A percentile compares a stretch with the other conserved stretches of the same genome.
phyloP scores from a whole-genome alignment of 2,113 vertebrate species.

The Scytalopus superciliaris region DNA sequence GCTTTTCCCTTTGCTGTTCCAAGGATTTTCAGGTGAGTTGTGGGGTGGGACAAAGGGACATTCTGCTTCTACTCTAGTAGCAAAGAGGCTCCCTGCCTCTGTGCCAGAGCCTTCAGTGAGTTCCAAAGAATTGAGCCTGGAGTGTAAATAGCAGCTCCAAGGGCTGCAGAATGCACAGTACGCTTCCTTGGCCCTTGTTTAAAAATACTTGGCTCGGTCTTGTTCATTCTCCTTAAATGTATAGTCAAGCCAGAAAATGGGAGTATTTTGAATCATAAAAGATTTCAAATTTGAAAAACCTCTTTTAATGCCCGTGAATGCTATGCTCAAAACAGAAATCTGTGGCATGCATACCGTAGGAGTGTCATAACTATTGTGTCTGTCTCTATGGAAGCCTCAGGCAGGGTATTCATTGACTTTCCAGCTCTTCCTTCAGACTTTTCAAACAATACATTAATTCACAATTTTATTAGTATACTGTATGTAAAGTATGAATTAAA shows the following conservation, averaged over 20 bases:
- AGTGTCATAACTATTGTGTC: conserved; percentile 62
- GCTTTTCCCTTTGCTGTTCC: background rate
- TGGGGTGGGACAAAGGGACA: background rate
- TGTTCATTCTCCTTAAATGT: background rate
- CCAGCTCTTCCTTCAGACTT: background rate
- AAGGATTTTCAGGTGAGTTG: background rate
- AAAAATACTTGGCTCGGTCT: background rate
- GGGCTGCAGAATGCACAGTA: background rate
- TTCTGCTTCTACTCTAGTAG: background rate
- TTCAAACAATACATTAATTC: background rate
- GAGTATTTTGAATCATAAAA: background rate
- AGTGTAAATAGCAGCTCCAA: background rate
- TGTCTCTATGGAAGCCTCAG: conserved; percentile 53
- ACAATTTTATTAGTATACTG: background rate
- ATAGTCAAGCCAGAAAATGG: background rate
- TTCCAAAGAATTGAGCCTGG: background rate
- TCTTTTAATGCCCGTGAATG: background rate
- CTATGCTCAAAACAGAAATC: background rate
- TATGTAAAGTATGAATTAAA: background rate
- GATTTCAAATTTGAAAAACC: background rate
- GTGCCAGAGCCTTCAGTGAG: background rate
- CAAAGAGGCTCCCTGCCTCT: background rate
- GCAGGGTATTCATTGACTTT: background rate
- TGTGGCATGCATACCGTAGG: background rate
- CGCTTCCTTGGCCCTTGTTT: background rate